phyloP scores from a whole-genome alignment of 2,888 invertebrate species.

The Lamproptera curius region DNA sequence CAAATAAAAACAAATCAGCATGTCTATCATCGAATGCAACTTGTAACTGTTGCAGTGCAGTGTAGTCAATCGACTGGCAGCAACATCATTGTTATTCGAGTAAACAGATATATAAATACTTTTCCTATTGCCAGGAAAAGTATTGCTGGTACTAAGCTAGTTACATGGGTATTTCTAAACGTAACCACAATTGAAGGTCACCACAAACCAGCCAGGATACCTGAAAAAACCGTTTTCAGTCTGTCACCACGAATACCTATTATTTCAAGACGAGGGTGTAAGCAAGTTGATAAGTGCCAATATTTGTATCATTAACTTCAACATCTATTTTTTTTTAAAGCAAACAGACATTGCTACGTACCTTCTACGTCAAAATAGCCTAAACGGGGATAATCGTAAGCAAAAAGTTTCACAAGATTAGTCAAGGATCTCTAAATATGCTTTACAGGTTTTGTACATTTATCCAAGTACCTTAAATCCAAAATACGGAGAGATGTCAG shows the following conservation, averaged over 20 bases:
- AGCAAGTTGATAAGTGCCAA: constrained; percentile 90
- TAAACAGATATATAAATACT: too few species aligned
- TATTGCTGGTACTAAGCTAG: constrained; percentile 86
- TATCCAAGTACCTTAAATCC: constrained; percentile 81
- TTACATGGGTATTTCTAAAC: constrained; percentile 88
- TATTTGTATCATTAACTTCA: constrained; percentile 90
- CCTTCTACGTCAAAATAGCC: constrained; percentile 93
- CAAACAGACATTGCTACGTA: constrained; percentile 85
- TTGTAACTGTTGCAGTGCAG: constrained; percentile 87
- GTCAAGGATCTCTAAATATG: constrained; percentile 85
- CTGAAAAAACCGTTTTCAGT: constrained; percentile 87
- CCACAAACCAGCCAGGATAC: constrained; percentile 89
- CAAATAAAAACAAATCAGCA: constrained; percentile 84
- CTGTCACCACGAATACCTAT: constrained; percentile 86
- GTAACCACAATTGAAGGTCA: constrained; percentile 84
- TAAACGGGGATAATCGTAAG: constrained; percentile 86
- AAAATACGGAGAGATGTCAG: constrained; percentile 82
- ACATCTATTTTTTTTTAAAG: constrained; percentile 87
- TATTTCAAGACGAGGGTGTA: constrained; percentile 87
- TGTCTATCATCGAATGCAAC: constrained; percentile 89
- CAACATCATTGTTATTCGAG: constrained; percentile 85
- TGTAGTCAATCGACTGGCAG: constrained; percentile 86
- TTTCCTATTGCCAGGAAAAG: constrained; percentile 92
- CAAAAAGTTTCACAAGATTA: constrained; percentile 83
- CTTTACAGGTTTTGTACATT: constrained; percentile 88